These are phyloP conservation scores for Misgurnus mizolepis DNA, from an alignment of 2,113 vertebrate species.

Conservation along the genomic window DNA sequence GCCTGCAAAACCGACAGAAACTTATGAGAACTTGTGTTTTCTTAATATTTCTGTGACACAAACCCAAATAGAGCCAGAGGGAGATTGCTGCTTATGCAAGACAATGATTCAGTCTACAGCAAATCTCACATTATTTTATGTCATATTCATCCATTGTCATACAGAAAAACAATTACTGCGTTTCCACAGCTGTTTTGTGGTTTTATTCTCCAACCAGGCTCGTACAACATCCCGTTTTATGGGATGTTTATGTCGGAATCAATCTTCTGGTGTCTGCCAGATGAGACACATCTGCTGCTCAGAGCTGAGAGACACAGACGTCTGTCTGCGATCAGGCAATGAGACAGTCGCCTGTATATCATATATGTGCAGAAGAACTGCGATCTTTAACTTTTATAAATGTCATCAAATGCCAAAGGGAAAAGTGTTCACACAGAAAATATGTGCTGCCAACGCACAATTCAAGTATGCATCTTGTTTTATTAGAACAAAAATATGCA, in stretches of 20 bases:
- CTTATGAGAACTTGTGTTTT: neutral
- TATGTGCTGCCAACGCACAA: too few species aligned
- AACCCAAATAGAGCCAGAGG: constrained; percentile 29
- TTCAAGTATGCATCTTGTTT: too few species aligned
- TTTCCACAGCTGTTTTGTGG: neutral
- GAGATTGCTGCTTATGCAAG: constrained; percentile 38
- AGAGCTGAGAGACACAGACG: constrained; percentile 8
- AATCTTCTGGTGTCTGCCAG: constrained; percentile 21
- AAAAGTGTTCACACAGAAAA: neutral
- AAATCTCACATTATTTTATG: neutral
- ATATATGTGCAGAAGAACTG: neutral
- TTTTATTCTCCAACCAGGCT: neutral
- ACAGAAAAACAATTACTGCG: neutral
- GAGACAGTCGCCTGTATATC: neutral
- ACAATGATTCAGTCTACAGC: constrained; percentile 37
- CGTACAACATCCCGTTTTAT: neutral
- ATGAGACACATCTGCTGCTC: constrained; percentile 19
- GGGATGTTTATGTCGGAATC: constrained; percentile 3
- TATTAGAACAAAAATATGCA: too few species aligned
- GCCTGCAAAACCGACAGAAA: neutral
- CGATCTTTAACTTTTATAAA: constrained; percentile 12
- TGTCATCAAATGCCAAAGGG: constrained; percentile 15
- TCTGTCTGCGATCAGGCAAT: constrained; percentile 10
- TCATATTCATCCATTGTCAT: constrained; percentile 13
- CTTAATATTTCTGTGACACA: constrained; percentile 31